These are phyloP conservation scores for Dicycla oo DNA, from an alignment of 2,888 invertebrate species.

Conservation along the genomic window DNA sequence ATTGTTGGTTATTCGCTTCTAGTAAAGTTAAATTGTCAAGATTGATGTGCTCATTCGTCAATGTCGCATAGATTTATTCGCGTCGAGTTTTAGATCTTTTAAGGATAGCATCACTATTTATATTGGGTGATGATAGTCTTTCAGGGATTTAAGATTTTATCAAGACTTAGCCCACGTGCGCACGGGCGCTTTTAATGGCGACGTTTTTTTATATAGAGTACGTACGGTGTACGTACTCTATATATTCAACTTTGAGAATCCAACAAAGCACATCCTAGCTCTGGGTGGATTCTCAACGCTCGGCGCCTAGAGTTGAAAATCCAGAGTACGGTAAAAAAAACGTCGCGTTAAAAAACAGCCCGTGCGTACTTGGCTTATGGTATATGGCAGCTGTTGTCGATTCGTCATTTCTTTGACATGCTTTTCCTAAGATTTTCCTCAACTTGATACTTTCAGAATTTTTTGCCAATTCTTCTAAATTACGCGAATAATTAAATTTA, in stretches of 20 bases:
- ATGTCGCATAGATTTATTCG: constrained; percentile 38
- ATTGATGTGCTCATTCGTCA: constrained; percentile 23
- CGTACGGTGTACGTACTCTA: no score
- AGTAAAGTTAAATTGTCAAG: constrained; percentile 17
- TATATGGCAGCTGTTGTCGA: neutral
- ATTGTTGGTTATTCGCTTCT: constrained; percentile 7
- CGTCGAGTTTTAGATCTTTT: constrained; percentile 26
- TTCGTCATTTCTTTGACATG: neutral
- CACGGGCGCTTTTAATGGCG: no score
- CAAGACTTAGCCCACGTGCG: neutral
- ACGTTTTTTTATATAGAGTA: no score
- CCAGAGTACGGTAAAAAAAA: no score
- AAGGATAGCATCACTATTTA: constrained; percentile 24
- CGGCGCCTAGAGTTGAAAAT: no score
- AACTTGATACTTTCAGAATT: neutral
- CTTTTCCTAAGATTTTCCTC: no score
- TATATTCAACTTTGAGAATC: no score
- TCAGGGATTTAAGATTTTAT: neutral
- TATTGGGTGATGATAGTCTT: constrained; percentile 3
- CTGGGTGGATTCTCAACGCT: no score
- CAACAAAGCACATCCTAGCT: no score
- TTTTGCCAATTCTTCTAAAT: neutral
- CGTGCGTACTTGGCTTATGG: neutral
- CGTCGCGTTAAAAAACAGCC: no score
- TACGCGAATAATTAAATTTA: neutral